phyloP scores from a whole-genome alignment of 2,113 vertebrate species.

The Barbus barbus region DNA sequence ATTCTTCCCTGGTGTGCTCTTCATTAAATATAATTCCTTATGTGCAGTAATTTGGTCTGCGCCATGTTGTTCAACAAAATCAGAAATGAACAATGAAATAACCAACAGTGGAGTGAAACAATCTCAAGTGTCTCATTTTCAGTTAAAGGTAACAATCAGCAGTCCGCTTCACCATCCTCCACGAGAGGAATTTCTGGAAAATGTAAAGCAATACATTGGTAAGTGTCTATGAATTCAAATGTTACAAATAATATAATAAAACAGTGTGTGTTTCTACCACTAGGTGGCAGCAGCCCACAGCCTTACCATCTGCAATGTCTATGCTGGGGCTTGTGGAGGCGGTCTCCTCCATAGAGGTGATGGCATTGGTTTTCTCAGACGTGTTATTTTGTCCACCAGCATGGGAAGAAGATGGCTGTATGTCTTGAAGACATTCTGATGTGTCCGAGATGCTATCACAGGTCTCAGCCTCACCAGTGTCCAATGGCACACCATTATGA shows the following conservation, averaged over 20 bases:
- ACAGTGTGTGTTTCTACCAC: neutral
- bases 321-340: slow-evolving; percentile 77
- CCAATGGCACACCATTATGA: slow-evolving; percentile 58
- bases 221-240: neutral
- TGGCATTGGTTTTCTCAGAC: slow-evolving; percentile 62
- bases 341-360: slow-evolving; percentile 61
- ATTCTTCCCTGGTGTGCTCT: slow-evolving; percentile 29
- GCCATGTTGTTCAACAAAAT: slow-evolving; percentile 4
- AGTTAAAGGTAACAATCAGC: slow-evolving; percentile 38
- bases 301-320: slow-evolving; percentile 85
- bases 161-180: slow-evolving; percentile 73
- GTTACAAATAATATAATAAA: neutral
- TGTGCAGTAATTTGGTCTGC: slow-evolving; percentile 19
- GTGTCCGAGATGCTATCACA: slow-evolving; percentile 69
- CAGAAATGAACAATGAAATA: slow-evolving; percentile 38
- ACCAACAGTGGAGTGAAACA: slow-evolving; percentile 23
- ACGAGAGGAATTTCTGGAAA: slow-evolving; percentile 86
- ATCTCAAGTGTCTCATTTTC: slow-evolving; percentile 13
- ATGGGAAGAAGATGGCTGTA: slow-evolving; percentile 67
- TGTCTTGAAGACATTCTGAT: slow-evolving; percentile 77
- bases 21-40: neutral
- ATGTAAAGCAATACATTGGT: too few relatives aligned
- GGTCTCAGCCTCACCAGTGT: slow-evolving; percentile 70
- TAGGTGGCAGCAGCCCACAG: neutral
- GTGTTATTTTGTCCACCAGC: slow-evolving; percentile 55